Evolutionary conservation across 1,140 invertebrate genomes (phyloP).

Genomic region (Drosophila micromelanica): DNA sequence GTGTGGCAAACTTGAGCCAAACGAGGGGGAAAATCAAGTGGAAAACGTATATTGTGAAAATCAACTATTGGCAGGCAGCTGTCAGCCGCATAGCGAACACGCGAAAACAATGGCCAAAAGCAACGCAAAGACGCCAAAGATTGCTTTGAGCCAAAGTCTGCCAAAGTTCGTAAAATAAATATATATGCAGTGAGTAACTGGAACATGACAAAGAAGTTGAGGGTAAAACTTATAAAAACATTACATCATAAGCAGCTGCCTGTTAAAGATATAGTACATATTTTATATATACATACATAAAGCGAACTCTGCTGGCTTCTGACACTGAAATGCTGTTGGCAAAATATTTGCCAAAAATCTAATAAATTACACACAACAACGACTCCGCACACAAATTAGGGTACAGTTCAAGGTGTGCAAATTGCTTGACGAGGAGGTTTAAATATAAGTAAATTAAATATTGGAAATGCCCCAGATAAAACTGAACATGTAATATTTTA

Average conservation of each 20-base stretch:
- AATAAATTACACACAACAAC: constrained; percentile 70
- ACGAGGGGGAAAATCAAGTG: constrained; percentile 70
- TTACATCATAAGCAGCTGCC: constrained; percentile 73
- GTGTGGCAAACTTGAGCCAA: constrained; percentile 34
- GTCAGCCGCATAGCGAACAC: constrained; percentile 68
- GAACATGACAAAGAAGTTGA: not conserved
- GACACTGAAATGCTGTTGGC: constrained; percentile 70
- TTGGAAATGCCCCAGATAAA: not conserved
- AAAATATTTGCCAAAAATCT: constrained; percentile 78
- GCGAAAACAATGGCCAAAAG: constrained; percentile 67
- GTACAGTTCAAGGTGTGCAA: constrained; percentile 15
- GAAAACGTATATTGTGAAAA: constrained; percentile 76
- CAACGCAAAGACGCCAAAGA: constrained; percentile 49
- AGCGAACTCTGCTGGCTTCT: constrained; percentile 18
- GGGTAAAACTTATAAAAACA: constrained; percentile 67
- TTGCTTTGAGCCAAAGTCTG: constrained; percentile 36
- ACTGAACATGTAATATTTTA: too few relatives aligned
- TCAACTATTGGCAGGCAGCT: constrained; percentile 80
- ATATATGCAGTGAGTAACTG: constrained; percentile 12
- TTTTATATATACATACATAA: not conserved
- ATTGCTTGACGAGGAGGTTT: constrained; percentile 39
- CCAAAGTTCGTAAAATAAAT: constrained; percentile 58
- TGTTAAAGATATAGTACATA: constrained; percentile 13
- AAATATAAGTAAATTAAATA: constrained; percentile 43
- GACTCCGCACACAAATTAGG: constrained; percentile 13